Conservation (phyloP, 2,797 vertebrate genomes). For the Bovichtus variegatus region DNA sequence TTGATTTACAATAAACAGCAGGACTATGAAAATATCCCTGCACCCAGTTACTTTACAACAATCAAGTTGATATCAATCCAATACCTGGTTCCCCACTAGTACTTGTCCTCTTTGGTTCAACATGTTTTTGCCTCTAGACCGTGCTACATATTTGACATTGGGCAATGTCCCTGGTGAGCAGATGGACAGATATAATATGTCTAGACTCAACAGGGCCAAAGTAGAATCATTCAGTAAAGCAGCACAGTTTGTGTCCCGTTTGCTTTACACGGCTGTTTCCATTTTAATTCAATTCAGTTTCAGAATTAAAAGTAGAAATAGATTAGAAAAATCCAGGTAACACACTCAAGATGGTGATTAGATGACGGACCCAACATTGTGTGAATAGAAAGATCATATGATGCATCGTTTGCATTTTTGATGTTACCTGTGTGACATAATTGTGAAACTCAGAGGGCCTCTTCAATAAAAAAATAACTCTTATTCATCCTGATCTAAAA, state of each 20-base stretch:
- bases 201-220: conserved; percentile 7
- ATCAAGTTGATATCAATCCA: neutral
- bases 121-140: neutral
- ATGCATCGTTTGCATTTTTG: neutral
- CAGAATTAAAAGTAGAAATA: neutral
- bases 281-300: neutral
- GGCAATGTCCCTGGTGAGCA: neutral
- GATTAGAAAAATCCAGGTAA: neutral
- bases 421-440: neutral
- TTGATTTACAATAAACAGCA: neutral
- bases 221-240: conserved; percentile 10
- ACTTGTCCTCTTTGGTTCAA: neutral
- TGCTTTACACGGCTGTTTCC: neutral
- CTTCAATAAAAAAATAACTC: neutral
- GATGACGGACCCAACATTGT: neutral
- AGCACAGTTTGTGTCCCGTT: neutral
- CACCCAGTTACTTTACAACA: neutral
- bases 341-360: neutral
- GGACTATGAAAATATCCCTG: neutral
- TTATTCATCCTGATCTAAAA: neutral
- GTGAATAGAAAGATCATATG: neutral
- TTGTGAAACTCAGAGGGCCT: too few relatives aligned
- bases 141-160: neutral
- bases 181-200: neutral
- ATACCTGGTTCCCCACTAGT: neutral